Conservation (phyloP, 2,797 vertebrate species). For the Brachyrhaphis roseni region DNA sequence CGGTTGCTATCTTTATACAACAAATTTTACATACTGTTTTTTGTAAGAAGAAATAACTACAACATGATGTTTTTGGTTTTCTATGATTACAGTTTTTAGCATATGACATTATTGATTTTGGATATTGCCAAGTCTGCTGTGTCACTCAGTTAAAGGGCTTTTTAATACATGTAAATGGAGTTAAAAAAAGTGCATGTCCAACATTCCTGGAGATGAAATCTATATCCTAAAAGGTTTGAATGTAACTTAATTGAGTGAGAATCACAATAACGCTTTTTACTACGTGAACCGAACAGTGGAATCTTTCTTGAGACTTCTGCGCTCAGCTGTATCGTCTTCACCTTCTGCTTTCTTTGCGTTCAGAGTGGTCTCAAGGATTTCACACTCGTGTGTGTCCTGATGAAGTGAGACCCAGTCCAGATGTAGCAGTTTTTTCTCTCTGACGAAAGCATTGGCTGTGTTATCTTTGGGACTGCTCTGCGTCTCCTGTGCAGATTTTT, state of each 20-base stretch:
- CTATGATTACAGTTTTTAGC: conserved; percentile 60
- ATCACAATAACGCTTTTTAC: conserved; percentile 67
- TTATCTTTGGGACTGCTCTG: conserved; percentile 75
- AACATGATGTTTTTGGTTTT: conserved; percentile 56
- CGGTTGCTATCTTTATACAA: conserved; percentile 65
- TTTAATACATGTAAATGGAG: conserved; percentile 76
- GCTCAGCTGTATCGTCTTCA: conserved; percentile 58
- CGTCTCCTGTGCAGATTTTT: conserved; percentile 51
- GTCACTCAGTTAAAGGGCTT: conserved; percentile 79
- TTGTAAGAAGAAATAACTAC: conserved; percentile 68
- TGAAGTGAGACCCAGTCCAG: conserved; percentile 80
- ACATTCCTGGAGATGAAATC: conserved; percentile 72
- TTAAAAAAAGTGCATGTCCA: conserved; percentile 74
- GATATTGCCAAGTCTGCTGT: conserved; percentile 72
- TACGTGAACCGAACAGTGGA: conserved; percentile 64
- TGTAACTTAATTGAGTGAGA: conserved; percentile 76
- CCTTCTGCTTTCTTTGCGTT: conserved; percentile 63
- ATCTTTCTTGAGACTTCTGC: conserved; percentile 5
- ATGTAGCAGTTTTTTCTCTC: conserved; percentile 75
- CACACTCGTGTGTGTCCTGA: conserved; percentile 68
- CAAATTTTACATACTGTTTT: conserved; percentile 53
- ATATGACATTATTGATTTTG: conserved; percentile 67
- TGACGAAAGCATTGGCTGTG: conserved; percentile 70
- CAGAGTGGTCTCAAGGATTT: conserved; percentile 78
- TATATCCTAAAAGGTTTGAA: conserved; percentile 79